Conservation (phyloP, 2,797 vertebrate species). For the Xyrichtys novacula region DNA sequence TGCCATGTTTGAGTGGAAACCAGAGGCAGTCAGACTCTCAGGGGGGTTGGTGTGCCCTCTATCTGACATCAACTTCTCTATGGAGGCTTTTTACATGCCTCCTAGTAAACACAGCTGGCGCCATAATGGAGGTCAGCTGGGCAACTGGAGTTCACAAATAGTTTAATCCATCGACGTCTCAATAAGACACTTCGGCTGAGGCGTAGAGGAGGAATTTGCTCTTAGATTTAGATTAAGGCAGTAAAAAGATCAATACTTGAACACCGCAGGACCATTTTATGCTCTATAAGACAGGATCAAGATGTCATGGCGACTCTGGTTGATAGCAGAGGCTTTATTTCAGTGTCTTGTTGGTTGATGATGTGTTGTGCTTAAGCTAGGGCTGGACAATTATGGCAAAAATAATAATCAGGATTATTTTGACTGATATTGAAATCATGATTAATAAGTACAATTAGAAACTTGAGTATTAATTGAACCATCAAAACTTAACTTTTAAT, state of each 20-base stretch:
- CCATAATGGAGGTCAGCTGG: slow-evolving; percentile 40
- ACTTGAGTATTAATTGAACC: no score
- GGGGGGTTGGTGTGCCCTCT: slow-evolving; percentile 45
- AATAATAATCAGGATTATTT: no score
- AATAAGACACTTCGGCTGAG: not conserved
- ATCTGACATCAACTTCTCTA: slow-evolving; percentile 40
- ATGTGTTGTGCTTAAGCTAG: no score
- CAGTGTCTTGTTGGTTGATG: no score
- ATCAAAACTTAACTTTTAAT: no score
- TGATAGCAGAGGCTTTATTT: no score
- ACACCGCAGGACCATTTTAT: not conserved
- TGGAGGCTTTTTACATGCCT: slow-evolving; percentile 26
- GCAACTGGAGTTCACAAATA: slow-evolving; percentile 20
- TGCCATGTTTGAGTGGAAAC: slow-evolving; percentile 59
- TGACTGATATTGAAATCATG: no score
- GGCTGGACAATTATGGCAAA: no score
- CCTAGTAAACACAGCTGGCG: slow-evolving; percentile 39
- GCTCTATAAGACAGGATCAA: not conserved
- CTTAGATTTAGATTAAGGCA: not conserved
- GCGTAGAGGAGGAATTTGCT: not conserved
- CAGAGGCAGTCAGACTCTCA: slow-evolving; percentile 37
- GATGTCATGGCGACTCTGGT: no score
- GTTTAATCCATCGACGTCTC: slow-evolving; percentile 9
- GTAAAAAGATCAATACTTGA: not conserved
- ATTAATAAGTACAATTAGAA: no score